A percentile compares a stretch with the other conserved stretches of the same genome.
Evolutionary conservation across 2,888 invertebrate species (phyloP).

Genomic region (Punctoribates punctum): DNA sequence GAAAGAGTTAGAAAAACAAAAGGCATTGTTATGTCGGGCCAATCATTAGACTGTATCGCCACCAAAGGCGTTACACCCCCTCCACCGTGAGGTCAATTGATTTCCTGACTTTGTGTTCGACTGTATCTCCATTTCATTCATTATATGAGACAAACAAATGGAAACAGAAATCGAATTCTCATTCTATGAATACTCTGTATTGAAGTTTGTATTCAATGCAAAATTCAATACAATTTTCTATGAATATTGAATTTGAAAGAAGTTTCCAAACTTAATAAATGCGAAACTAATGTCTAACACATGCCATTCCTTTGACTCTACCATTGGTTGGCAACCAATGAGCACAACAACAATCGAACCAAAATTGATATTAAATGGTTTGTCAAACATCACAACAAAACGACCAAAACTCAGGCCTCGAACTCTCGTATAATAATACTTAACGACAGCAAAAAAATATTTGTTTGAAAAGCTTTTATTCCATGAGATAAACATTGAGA

Average conservation of each 20-base stretch:
- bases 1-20: conserved; percentile 36
- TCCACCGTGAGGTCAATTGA: conserved; percentile 23
- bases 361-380: conserved; percentile 6
- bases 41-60: conserved; percentile 6
- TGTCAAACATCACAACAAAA: neutral
- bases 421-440: neutral
- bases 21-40: conserved; percentile 36
- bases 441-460: conserved; percentile 1
- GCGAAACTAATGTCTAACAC: conserved; percentile 5
- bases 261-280: conserved; percentile 8
- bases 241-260: conserved; percentile 27
- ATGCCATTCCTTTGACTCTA: conserved; percentile 12
- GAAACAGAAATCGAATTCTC: neutral
- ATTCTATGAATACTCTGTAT: neutral
- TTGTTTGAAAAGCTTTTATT: conserved; percentile 1
- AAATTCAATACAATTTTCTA: conserved; percentile 1
- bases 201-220: neutral
- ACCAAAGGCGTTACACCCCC: conserved; percentile 31
- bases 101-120: conserved; percentile 20
- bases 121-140: conserved; percentile 16
- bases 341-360: conserved; percentile 7
- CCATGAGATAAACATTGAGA: neutral
- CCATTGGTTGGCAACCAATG: conserved; percentile 21
- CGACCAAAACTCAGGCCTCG: neutral
- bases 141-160: conserved; percentile 29